Base-by-base conservation (phyloP, 2,113 vertebrate species). In the Rattus norvegicus region DNA sequence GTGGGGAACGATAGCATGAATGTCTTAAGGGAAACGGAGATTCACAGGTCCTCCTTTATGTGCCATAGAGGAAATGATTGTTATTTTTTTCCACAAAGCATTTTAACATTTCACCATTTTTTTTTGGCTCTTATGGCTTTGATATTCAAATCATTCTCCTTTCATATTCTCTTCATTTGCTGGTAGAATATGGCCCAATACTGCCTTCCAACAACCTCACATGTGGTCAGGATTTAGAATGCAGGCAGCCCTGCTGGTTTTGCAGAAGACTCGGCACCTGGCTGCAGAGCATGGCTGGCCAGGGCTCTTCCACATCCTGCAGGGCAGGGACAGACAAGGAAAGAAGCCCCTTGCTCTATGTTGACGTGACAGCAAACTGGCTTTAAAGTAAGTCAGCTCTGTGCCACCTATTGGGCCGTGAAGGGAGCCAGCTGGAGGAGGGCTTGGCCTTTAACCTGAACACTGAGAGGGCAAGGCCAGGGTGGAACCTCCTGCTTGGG, bases 271-370 rank as follows among this genome's bases (percentile, higher is more conserved):
- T 33, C 17, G 4, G 16, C 14, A 30, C 2, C 0, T 36, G 49
- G 1, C 13, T 22, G 30, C 16, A 2, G 24, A 9, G 2, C 0
- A 10, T 0, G 1, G 28, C 65, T 0, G 33, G 36, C 1, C 0
- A 3, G 26, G 36, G 65, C 63, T 61, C 43, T 79, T 39, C 26
- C 8, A 19, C 0, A 13, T 4, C 10, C 63, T 20, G 16, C 4
- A 61, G 28, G 11, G 1, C 19, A 52, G 39, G 54, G 20, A 1
- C 4, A 49, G n/a, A 22, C 26, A 33, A 20, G 36, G 54, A 59
- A 22, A 54, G 47, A 54, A 56, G 28, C 24, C 63, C 67, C 83
- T 69, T n/a, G 47, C 13, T 33, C 85, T 69, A 8, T 36, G 47
- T 8, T 30, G 30, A 22, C 7, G 33, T 49, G 20, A 69, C 47